phyloP scores from a whole-genome alignment of 2,797 vertebrate genomes.

The Pangasius djambal region DNA sequence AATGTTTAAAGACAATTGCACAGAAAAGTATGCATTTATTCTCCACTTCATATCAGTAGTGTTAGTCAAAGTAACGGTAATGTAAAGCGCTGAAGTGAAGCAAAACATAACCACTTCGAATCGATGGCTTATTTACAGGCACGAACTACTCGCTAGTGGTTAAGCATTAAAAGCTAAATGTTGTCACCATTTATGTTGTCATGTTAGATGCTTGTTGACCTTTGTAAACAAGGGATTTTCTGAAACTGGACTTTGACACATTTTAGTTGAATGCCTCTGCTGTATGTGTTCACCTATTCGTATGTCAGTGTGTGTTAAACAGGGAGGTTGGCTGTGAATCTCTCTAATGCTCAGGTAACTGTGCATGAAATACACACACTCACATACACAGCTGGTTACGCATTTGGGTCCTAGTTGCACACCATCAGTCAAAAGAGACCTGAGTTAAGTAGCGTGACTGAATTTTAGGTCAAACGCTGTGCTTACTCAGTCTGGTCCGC shows the following conservation, averaged over 20 bases:
- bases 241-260: not conserved
- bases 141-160: not conserved
- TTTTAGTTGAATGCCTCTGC: not conserved
- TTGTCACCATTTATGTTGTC: not conserved
- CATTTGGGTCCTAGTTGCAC: constrained; percentile 66
- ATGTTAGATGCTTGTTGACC: not conserved
- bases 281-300: not conserved
- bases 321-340: constrained; percentile 64
- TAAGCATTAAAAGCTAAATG: not conserved
- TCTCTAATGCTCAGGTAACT: constrained; percentile 72
- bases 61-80: not conserved
- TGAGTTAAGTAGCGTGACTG: constrained; percentile 65
- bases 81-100: not conserved
- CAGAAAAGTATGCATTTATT: not conserved
- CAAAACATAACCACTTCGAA: not conserved
- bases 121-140: not conserved
- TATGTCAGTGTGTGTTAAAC: constrained; percentile 34
- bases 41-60: not conserved
- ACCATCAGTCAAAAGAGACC: constrained; percentile 73
- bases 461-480: constrained; percentile 17
- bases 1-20: not conserved
- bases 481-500: constrained; percentile 55
- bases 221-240: not conserved
- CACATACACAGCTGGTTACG: not conserved
- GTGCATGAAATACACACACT: constrained; percentile 69